Evolutionary conservation across 2,797 vertebrate species (phyloP).

Genomic region (Betta splendens): DNA sequence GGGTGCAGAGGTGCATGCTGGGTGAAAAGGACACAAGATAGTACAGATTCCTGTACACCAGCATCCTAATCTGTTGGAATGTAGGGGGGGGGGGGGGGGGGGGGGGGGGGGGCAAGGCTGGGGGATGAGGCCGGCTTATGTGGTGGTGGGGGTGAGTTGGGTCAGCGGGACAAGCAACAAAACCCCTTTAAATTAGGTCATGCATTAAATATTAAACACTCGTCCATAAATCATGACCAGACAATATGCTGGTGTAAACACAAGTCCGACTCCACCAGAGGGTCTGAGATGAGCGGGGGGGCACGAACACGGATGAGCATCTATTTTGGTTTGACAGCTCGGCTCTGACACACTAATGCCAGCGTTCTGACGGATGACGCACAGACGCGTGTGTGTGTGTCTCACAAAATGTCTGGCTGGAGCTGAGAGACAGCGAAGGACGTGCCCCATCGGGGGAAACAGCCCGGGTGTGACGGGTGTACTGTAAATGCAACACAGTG

Average conservation of each 20-base stretch:
- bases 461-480: not conserved
- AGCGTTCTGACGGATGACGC: constrained; percentile 51
- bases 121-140: constrained; percentile 24
- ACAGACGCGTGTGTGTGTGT: constrained; percentile 16
- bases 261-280: too few relatives aligned
- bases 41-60: constrained; percentile 52
- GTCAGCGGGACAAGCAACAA: constrained; percentile 43
- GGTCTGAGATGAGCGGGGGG: too few relatives aligned
- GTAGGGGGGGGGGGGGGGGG: constrained; percentile 45
- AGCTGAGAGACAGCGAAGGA: constrained; percentile 7
- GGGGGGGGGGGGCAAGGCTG: constrained; percentile 42
- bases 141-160: constrained; percentile 46
- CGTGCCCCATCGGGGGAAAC: constrained; percentile 3
- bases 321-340: constrained; percentile 64
- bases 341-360: constrained; percentile 60
- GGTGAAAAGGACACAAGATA: constrained; percentile 59
- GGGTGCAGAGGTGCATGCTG: constrained; percentile 48
- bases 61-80: constrained; percentile 51
- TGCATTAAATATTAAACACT: constrained; percentile 69
- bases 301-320: constrained; percentile 16
- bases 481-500: too few relatives aligned
- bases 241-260: constrained; percentile 44
- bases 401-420: too few relatives aligned
- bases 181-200: constrained; percentile 63
- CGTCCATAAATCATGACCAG: constrained; percentile 64